Evolutionary conservation across 2,113 vertebrate species (phyloP).

Genomic region (Carassius gibelio): DNA sequence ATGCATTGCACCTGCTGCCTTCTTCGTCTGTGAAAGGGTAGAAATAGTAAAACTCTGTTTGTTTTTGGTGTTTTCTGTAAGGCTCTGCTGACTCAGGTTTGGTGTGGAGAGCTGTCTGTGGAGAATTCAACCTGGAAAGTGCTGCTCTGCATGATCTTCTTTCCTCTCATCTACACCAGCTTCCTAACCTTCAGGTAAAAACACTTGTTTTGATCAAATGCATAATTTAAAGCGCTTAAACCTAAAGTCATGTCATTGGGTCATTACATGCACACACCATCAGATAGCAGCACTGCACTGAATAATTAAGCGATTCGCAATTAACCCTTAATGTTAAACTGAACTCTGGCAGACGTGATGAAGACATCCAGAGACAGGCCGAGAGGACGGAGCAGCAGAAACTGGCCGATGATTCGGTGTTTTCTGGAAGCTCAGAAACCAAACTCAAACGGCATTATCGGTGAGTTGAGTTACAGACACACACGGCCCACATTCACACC

Average conservation of each 20-base stretch:
- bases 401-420: conserved; percentile 56
- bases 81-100: conserved; percentile 93
- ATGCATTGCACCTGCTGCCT: too few species aligned
- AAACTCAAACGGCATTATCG: neutral
- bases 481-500: neutral
- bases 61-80: conserved; percentile 70
- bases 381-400: conserved; percentile 60
- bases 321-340: neutral
- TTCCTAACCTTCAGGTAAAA: conserved; percentile 87
- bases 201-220: too few species aligned
- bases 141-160: conserved; percentile 81
- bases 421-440: conserved; percentile 49
- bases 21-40: too few species aligned
- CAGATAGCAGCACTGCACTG: conserved; percentile 35
- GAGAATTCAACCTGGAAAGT: conserved; percentile 85
- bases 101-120: conserved; percentile 90
- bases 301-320: neutral
- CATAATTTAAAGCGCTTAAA: neutral
- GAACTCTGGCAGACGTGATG: conserved; percentile 66
- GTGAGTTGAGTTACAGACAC: conserved; percentile 58
- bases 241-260: neutral
- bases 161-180: conserved; percentile 83
- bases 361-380: conserved; percentile 67
- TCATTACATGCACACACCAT: conserved; percentile 16
- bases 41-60: too few species aligned